phyloP scores from a whole-genome alignment of 2,888 invertebrate genomes.

The Trissoscelio sp. region DNA sequence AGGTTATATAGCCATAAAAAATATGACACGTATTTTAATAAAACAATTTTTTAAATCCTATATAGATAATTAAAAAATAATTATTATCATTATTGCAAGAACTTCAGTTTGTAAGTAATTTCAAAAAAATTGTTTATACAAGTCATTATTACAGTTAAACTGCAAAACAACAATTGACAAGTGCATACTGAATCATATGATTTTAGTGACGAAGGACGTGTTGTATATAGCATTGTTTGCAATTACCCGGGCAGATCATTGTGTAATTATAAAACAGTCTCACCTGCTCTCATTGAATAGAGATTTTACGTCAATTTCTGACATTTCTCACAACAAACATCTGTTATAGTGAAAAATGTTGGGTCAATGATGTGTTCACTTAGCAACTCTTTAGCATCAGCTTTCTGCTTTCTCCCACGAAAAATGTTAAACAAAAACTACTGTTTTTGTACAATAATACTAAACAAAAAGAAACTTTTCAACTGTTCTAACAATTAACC shows the following conservation, averaged over 20 bases:
- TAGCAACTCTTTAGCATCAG: not conserved
- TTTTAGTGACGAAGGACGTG: no score
- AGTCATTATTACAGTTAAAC: no score
- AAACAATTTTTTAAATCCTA: no score
- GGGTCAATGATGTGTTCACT: constrained; percentile 36
- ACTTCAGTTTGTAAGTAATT: no score
- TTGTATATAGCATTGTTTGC: not conserved
- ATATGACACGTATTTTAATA: not conserved
- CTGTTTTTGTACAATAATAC: constrained; percentile 10
- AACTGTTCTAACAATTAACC: constrained; percentile 39
- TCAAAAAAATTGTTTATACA: no score
- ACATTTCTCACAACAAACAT: constrained; percentile 82
- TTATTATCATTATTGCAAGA: no score
- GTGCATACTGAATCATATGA: no score
- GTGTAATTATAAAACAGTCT: constrained; percentile 52
- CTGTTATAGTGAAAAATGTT: constrained; percentile 73
- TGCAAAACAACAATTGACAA: no score
- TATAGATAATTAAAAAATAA: no score
- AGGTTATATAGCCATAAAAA: not conserved
- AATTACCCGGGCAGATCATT: not conserved
- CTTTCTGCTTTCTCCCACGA: not conserved
- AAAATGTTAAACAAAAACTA: constrained; percentile 20
- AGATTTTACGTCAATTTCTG: constrained; percentile 82
- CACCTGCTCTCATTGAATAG: constrained; percentile 83
- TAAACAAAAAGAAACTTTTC: constrained; percentile 58